phyloP scores from a whole-genome alignment of 23 tunicate genomes.

The Ciona savignyi region DNA sequence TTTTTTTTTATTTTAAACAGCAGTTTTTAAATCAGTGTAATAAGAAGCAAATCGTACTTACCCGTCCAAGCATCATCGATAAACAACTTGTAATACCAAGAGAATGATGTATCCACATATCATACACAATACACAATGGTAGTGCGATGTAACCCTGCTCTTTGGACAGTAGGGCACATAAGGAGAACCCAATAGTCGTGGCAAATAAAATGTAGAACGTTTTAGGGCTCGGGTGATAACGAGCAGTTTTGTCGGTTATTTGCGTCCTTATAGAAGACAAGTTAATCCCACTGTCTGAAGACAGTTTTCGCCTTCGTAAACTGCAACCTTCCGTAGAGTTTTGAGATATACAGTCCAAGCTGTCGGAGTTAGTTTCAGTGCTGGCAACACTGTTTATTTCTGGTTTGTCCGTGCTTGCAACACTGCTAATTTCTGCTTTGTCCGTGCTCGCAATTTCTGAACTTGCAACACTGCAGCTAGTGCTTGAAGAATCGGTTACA shows the following conservation, averaged over 20 bases:
- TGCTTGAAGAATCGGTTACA: background rate
- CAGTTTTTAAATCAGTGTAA: no score
- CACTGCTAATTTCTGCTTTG: background rate
- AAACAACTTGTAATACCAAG: conserved; percentile 15
- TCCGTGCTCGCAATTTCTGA: background rate
- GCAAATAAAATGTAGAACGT: background rate
- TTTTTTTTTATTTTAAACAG: no score
- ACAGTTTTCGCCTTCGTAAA: conserved; percentile 1
- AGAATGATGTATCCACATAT: conserved; percentile 22
- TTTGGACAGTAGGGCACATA: conserved; percentile 39
- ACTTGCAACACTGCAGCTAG: background rate
- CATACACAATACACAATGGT: conserved; percentile 51
- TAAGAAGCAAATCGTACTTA: background rate
- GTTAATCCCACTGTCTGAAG: background rate
- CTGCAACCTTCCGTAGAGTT: background rate
- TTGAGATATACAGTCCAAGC: background rate
- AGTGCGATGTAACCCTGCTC: conserved; percentile 58
- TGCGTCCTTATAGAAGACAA: background rate
- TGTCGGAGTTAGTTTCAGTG: background rate
- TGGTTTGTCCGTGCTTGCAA: background rate
- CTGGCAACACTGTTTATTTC: background rate
- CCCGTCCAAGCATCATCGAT: background rate
- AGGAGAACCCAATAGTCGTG: conserved; percentile 1
- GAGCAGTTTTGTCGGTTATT: background rate
- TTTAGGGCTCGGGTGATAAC: background rate